These are phyloP conservation scores for Callaeas wilsoni DNA, from an alignment of 2,113 vertebrate genomes.

Conservation along the genomic window DNA sequence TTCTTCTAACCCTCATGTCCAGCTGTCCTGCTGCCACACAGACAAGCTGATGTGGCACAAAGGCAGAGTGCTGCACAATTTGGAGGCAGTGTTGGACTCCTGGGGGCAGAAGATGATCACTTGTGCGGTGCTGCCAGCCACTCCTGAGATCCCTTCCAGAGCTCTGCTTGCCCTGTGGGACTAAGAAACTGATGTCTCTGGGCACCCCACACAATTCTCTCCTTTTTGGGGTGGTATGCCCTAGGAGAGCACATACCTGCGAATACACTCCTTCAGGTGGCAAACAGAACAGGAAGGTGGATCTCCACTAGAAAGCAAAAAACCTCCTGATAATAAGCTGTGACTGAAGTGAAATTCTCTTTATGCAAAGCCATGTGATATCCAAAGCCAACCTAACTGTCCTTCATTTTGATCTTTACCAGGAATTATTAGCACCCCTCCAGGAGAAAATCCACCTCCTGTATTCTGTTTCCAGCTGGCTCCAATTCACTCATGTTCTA, in stretches of 20 bases:
- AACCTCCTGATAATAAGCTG: background rate
- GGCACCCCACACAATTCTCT: background rate
- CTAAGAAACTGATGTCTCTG: background rate
- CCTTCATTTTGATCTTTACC: slow-evolving; percentile 48
- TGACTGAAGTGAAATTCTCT: background rate
- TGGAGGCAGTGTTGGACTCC: background rate
- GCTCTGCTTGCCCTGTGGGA: background rate
- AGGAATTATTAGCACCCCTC: slow-evolving; percentile 36
- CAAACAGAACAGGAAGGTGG: background rate
- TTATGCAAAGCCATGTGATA: background rate
- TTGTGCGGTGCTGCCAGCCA: background rate
- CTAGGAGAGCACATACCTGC: background rate
- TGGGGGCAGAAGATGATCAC: background rate
- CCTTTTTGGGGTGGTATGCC: too few species aligned
- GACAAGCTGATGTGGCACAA: background rate
- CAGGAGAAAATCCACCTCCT: slow-evolving; percentile 48
- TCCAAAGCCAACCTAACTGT: slow-evolving; percentile 19
- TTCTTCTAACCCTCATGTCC: background rate
- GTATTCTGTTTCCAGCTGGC: slow-evolving; percentile 51
- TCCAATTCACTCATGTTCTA: slow-evolving; percentile 33
- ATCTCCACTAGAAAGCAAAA: background rate
- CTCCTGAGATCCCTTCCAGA: background rate
- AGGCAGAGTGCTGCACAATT: background rate
- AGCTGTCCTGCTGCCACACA: background rate
- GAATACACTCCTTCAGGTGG: background rate